Evolutionary conservation across 2,888 invertebrate genomes (phyloP).

Genomic region (Hartigia nigra): DNA sequence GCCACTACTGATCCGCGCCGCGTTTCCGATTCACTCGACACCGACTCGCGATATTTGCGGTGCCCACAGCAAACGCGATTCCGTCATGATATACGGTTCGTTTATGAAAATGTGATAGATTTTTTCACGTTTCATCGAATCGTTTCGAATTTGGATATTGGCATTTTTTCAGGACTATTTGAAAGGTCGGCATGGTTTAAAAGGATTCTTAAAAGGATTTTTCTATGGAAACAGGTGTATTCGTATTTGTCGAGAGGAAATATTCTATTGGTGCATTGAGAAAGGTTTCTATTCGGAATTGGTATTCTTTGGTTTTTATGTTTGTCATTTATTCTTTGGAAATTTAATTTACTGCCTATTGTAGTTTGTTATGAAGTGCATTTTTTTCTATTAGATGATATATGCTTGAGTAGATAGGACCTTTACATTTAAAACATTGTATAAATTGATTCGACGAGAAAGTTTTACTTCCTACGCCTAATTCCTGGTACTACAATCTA

Average conservation of each 20-base stretch:
- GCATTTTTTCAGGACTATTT: neutral
- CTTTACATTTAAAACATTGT: neutral
- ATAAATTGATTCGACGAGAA: neutral
- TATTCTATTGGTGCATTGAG: neutral
- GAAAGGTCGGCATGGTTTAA: neutral
- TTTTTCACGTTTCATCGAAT: neutral
- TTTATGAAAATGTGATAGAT: neutral
- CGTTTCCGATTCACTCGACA: slow-evolving; percentile 1
- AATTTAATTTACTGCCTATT: neutral
- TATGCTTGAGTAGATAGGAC: neutral
- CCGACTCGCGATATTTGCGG: neutral
- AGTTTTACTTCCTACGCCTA: neutral
- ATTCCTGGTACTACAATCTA: neutral
- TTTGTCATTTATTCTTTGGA: neutral
- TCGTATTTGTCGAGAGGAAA: neutral
- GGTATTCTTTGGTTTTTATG: neutral
- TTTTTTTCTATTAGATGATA: neutral
- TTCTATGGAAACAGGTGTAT: neutral
- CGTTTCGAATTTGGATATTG: neutral
- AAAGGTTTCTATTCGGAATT: neutral
- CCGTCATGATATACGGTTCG: neutral
- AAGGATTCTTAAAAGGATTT: neutral
- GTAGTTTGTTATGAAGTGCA: neutral
- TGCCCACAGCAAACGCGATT: neutral
- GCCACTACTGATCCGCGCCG: slow-evolving; percentile 12